A percentile compares a stretch with the other conserved stretches of the same genome.
phyloP scores from a whole-genome alignment of 1,140 invertebrate species.

The Bacillus rossius region DNA sequence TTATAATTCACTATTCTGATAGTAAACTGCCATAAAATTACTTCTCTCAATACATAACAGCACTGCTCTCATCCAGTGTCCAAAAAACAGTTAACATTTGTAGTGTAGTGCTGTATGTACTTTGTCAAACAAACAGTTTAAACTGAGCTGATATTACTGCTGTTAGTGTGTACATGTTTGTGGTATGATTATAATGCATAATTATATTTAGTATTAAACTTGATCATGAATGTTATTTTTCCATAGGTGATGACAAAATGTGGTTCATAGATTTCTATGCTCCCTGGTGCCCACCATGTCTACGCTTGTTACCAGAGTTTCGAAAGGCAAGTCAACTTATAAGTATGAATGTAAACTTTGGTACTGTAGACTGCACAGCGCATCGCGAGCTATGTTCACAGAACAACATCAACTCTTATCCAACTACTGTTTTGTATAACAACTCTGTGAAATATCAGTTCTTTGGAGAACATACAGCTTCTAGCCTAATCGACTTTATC shows the following conservation, averaged over 20 bases:
- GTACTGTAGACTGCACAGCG: constrained; percentile 56
- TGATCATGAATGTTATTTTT: background rate
- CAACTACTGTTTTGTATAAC: constrained; percentile 68
- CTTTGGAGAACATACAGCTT: constrained; percentile 53
- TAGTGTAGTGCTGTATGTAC: too few species aligned
- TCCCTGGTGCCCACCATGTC: constrained; percentile 81
- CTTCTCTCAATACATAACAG: too few species aligned
- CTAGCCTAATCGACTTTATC: constrained; percentile 62
- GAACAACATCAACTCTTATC: constrained; percentile 64
- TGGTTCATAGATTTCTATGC: constrained; percentile 80
- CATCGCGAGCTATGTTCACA: constrained; percentile 49
- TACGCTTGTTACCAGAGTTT: constrained; percentile 64
- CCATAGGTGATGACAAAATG: constrained; percentile 41
- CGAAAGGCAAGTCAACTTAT: constrained; percentile 58
- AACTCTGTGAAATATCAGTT: constrained; percentile 52
- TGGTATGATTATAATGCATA: too few species aligned
- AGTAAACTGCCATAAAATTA: too few species aligned
- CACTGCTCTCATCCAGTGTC: too few species aligned
- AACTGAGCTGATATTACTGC: too few species aligned
- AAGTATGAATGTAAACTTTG: constrained; percentile 53
- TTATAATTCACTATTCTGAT: too few species aligned
- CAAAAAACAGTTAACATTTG: too few species aligned
- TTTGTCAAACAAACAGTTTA: too few species aligned
- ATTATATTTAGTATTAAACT: too few species aligned
- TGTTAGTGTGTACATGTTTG: too few species aligned